Conservation (phyloP, 30 jellyfish, hydroid and myxozoan genomes). For the Hydractinia echinata region DNA sequence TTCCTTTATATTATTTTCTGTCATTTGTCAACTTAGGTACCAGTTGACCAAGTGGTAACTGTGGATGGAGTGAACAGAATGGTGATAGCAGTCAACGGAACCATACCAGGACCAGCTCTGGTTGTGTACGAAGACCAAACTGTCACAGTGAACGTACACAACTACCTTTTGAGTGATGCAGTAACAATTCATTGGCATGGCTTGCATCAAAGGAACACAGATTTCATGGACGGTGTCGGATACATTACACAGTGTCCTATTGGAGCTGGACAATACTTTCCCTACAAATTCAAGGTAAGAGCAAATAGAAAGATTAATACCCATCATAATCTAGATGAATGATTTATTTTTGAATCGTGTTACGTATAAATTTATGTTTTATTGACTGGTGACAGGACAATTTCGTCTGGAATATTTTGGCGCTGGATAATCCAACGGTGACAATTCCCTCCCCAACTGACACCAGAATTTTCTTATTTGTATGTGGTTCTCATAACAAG, state of each 20-base stretch:
- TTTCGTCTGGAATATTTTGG: too few relatives aligned
- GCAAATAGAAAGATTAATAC: too few relatives aligned
- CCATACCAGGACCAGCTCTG: conserved; percentile 57
- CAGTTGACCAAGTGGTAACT: conserved; percentile 39
- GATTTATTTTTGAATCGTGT: too few relatives aligned
- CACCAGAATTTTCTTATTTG: too few relatives aligned
- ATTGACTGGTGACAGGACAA: too few relatives aligned
- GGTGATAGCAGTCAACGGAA: conserved; percentile 44
- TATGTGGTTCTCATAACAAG: too few relatives aligned
- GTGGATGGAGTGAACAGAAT: conserved; percentile 44
- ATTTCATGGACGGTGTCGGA: conserved; percentile 96
- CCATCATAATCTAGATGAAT: too few relatives aligned
- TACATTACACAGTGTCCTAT: conserved; percentile 90
- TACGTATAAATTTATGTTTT: too few relatives aligned
- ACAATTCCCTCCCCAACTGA: too few relatives aligned
- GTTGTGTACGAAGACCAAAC: conserved; percentile 47
- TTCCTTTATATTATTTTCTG: too few relatives aligned
- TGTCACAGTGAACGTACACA: conserved; percentile 44
- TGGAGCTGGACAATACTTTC: conserved; percentile 69
- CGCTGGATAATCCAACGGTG: too few relatives aligned
- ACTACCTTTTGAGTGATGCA: conserved; percentile 62
- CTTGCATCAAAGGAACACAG: conserved; percentile 70
- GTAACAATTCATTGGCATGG: conserved; percentile 94
- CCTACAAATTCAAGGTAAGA: background rate
- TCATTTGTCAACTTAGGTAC: background rate